Conservation (phyloP, 2,113 vertebrate genomes). For the Etia nguti region DNA sequence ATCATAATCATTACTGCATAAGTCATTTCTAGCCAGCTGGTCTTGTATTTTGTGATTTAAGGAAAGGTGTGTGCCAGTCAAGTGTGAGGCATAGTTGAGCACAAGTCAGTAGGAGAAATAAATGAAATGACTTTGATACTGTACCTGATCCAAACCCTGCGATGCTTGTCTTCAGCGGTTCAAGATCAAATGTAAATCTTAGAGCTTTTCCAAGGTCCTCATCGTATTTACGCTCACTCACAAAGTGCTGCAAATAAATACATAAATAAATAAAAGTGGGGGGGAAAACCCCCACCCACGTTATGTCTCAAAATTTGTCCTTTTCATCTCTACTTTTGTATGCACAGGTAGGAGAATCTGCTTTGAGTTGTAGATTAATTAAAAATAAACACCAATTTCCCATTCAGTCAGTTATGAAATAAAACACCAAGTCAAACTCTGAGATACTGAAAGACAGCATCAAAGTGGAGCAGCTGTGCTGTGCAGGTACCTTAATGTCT, state of each 20-base stretch:
- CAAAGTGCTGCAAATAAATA: slow-evolving; percentile 81
- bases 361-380: background rate
- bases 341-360: background rate
- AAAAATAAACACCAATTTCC: background rate
- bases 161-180: slow-evolving; percentile 82
- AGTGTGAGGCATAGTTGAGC: background rate
- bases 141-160: slow-evolving; percentile 87
- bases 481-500: slow-evolving; percentile 82
- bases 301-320: background rate
- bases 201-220: slow-evolving; percentile 90
- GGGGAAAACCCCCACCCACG: background rate
- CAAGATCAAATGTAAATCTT: slow-evolving; percentile 85
- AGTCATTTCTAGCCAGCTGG: background rate
- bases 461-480: background rate
- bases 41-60: background rate
- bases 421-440: background rate
- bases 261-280: background rate
- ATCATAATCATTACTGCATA: background rate
- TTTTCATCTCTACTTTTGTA: background rate
- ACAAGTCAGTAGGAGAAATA: background rate
- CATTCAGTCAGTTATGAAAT: background rate
- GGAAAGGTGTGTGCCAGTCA: background rate
- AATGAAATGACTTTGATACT: background rate
- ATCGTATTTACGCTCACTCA: slow-evolving; percentile 94
- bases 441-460: background rate